Conservation (phyloP, 2,888 invertebrate genomes). For the Plebejus melissa region DNA sequence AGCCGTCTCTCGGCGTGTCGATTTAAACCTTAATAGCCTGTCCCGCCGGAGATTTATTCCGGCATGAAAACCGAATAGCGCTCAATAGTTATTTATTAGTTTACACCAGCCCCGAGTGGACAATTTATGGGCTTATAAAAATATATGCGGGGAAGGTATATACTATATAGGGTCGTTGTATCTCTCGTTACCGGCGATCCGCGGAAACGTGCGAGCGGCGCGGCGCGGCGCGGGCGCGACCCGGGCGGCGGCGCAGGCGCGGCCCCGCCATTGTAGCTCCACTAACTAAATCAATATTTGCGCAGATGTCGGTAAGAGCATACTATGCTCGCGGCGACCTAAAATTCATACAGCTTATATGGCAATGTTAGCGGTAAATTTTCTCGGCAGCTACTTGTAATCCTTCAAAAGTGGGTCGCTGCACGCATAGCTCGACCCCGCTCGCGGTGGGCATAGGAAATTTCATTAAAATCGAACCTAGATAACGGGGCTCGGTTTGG, state of each 20-base stretch:
- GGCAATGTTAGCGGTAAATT: slow-evolving; percentile 78
- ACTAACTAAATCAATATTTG: slow-evolving; percentile 79
- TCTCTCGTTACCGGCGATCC: background rate
- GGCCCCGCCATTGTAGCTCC: slow-evolving; percentile 62
- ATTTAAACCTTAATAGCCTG: slow-evolving; percentile 13
- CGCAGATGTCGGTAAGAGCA: slow-evolving; percentile 78
- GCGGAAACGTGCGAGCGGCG: slow-evolving; percentile 29
- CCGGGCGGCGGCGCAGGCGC: slow-evolving; percentile 46
- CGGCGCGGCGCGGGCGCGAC: slow-evolving; percentile 44
- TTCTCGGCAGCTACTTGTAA: slow-evolving; percentile 76
- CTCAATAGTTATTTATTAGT: slow-evolving; percentile 1
- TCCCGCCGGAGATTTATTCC: slow-evolving; percentile 10
- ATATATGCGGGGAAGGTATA: slow-evolving; percentile 9
- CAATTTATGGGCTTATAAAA: slow-evolving; percentile 10
- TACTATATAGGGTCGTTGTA: slow-evolving; percentile 1
- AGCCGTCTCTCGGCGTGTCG: slow-evolving; percentile 1
- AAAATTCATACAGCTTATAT: slow-evolving; percentile 79
- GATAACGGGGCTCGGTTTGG: slow-evolving; percentile 40
- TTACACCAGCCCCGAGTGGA: slow-evolving; percentile 3
- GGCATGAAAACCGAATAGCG: background rate
- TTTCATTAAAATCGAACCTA: slow-evolving; percentile 60
- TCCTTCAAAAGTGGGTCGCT: slow-evolving; percentile 77
- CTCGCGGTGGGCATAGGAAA: slow-evolving; percentile 59
- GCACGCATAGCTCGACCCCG: slow-evolving; percentile 73
- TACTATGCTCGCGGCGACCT: slow-evolving; percentile 75